phyloP scores from a whole-genome alignment of 1,140 invertebrate species.

The Brachionus angularis region DNA sequence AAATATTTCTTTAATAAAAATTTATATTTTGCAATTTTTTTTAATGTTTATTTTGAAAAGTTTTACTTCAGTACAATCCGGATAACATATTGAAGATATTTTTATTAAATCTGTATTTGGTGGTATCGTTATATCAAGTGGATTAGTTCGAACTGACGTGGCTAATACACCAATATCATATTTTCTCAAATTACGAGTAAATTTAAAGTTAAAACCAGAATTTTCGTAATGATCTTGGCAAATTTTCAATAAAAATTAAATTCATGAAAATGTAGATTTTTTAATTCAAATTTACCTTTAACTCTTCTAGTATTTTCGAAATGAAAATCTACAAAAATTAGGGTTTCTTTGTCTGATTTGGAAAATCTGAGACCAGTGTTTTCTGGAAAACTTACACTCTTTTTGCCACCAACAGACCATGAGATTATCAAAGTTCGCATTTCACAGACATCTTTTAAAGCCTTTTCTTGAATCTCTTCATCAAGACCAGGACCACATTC shows the following conservation, averaged over 20 bases:
- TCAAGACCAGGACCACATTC: conserved; percentile 1
- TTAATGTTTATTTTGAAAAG: background rate
- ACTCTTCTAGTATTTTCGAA: background rate
- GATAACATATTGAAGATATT: background rate
- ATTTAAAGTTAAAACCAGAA: conserved; percentile 19
- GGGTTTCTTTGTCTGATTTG: background rate
- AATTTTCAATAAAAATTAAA: background rate
- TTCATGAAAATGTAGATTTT: background rate
- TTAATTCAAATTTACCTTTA: background rate
- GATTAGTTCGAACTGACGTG: background rate
- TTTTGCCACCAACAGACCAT: conserved; percentile 21
- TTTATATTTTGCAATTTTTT: too few relatives aligned
- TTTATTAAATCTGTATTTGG: conserved; percentile 1
- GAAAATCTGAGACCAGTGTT: conserved; percentile 18
- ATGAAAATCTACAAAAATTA: conserved; percentile 4
- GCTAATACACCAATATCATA: conserved; percentile 17
- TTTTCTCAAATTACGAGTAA: conserved; percentile 29
- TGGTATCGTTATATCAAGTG: conserved; percentile 1
- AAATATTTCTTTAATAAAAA: conserved; percentile 8
- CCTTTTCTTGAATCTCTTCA: background rate
- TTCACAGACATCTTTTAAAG: conserved; percentile 2
- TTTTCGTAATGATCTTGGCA: background rate
- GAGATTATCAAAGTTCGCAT: background rate
- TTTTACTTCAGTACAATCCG: conserved; percentile 17
- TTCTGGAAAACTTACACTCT: background rate